These are phyloP conservation scores for Clunio marinus DNA, from an alignment of 2,888 invertebrate species.

Conservation along the genomic window DNA sequence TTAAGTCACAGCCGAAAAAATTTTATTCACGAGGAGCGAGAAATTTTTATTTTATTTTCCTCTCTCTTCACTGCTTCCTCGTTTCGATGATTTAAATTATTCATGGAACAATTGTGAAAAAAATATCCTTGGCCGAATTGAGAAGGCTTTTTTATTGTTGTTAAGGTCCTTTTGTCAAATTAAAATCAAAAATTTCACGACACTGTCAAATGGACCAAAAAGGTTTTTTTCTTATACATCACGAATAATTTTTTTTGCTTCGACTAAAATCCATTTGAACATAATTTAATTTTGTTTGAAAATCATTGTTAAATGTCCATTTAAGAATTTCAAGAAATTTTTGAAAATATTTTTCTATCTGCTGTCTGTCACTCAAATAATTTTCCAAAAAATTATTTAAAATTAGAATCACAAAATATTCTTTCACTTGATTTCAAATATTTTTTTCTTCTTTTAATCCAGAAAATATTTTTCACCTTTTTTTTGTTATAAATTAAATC, in stretches of 20 bases:
- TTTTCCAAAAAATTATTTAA: background rate
- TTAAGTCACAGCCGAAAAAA: slow-evolving; percentile 14
- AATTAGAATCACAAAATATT: background rate
- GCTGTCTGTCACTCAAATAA: no score
- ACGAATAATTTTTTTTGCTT: no score
- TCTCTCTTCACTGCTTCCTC: background rate
- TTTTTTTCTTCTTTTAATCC: background rate
- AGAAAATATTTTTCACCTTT: slow-evolving; percentile 23
- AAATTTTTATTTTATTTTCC: background rate
- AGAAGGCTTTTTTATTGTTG: background rate
- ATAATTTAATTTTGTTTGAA: no score
- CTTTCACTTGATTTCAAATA: background rate
- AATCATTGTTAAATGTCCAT: no score
- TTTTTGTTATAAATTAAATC: background rate
- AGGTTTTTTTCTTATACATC: background rate
- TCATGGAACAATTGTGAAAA: slow-evolving; percentile 6
- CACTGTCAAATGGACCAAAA: background rate
- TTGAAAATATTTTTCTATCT: background rate
- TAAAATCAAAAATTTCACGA: no score
- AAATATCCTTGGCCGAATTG: slow-evolving; percentile 17
- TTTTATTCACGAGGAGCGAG: background rate
- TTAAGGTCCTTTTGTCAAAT: background rate
- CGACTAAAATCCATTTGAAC: no score
- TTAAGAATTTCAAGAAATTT: no score
- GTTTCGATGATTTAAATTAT: slow-evolving; percentile 25